These are phyloP conservation scores for Synaphobranchus kaupii DNA, from an alignment of 2,797 vertebrate species.

Conservation along the genomic window DNA sequence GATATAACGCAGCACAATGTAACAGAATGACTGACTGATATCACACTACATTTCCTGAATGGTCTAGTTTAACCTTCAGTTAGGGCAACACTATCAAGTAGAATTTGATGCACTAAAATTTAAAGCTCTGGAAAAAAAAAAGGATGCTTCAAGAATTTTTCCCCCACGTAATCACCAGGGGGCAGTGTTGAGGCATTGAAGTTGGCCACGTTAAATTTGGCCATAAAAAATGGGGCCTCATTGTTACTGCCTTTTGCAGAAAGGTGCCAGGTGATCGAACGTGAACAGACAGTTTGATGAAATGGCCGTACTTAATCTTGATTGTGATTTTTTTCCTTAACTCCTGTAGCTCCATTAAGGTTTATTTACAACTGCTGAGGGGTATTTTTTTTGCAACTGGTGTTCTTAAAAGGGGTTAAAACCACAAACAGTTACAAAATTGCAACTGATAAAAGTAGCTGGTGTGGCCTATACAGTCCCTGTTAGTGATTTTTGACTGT, in stretches of 20 bases:
- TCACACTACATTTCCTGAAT: background rate
- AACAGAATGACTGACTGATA: background rate
- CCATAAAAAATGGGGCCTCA: background rate
- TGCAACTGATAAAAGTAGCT: background rate
- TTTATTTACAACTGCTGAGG: conserved; percentile 5
- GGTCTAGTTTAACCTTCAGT: background rate
- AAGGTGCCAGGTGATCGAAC: background rate
- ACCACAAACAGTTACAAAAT: conserved; percentile 1
- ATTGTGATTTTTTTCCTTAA: background rate
- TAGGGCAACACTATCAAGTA: background rate
- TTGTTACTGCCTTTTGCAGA: background rate
- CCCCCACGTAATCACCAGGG: background rate
- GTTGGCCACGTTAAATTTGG: background rate
- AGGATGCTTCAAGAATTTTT: background rate
- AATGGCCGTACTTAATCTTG: background rate
- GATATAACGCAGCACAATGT: background rate
- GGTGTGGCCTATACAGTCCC: conserved; percentile 16
- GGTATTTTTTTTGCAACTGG: conserved; percentile 4
- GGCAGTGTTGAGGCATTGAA: background rate
- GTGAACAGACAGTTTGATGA: background rate
- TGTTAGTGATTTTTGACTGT: conserved; percentile 1
- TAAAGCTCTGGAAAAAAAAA: background rate
- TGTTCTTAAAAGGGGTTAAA: conserved; percentile 2
- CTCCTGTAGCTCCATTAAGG: conserved; percentile 7
- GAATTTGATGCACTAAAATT: conserved; percentile 3